phyloP scores from a whole-genome alignment of 1,140 invertebrate genomes.

The Cydia amplana region DNA sequence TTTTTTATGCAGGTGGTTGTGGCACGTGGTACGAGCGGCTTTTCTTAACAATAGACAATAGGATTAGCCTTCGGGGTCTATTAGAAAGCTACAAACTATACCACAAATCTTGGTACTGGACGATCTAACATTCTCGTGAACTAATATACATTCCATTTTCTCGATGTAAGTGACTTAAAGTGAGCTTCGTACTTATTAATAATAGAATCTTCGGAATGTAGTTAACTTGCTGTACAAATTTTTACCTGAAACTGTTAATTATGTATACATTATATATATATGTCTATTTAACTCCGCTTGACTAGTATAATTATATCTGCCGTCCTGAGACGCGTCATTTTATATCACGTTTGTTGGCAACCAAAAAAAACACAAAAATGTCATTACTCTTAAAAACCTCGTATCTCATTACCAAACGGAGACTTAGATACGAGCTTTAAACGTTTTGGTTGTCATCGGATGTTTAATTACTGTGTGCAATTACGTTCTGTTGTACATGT shows the following conservation, averaged over 20 bases:
- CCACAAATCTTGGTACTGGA: not conserved
- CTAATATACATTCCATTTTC: slow-evolving; percentile 72
- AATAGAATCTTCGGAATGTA: slow-evolving; percentile 34
- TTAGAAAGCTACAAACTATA: no score
- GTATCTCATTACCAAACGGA: not conserved
- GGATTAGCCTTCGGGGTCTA: no score
- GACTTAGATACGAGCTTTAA: not conserved
- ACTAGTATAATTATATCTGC: slow-evolving; percentile 21
- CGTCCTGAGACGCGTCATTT: slow-evolving; percentile 23
- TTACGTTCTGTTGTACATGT: slow-evolving; percentile 70
- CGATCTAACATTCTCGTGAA: slow-evolving; percentile 58
- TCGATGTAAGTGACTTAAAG: slow-evolving; percentile 72
- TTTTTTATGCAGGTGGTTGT: no score
- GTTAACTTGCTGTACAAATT: slow-evolving; percentile 36
- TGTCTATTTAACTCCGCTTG: slow-evolving; percentile 28
- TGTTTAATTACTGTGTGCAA: slow-evolving; percentile 63
- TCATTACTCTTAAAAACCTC: not conserved
- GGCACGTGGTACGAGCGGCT: no score
- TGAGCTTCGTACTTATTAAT: slow-evolving; percentile 74
- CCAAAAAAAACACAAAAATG: not conserved
- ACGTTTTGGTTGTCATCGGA: not conserved
- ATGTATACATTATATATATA: slow-evolving; percentile 1
- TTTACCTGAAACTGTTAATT: slow-evolving; percentile 36
- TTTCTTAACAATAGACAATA: no score
- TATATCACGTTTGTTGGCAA: not conserved